Conservation (phyloP, 2,113 vertebrate species). For the Otus sunia region DNA sequence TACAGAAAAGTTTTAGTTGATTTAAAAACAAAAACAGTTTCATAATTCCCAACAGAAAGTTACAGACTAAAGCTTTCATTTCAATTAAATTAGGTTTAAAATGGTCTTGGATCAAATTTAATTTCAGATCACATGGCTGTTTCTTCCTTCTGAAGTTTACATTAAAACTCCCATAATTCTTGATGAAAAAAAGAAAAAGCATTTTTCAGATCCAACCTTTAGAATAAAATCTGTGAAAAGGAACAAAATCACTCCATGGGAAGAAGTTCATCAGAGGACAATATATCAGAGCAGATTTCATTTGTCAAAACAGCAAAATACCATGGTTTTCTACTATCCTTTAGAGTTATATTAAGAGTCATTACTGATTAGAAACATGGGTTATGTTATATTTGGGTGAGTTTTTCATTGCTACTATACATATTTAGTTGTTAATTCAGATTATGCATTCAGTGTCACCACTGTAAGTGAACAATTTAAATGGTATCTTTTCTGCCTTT, state of each 20-base stretch:
- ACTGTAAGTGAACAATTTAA: background rate
- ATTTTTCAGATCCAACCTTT: background rate
- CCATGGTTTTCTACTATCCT: background rate
- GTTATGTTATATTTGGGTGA: background rate
- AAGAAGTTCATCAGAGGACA: background rate
- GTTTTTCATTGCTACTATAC: background rate
- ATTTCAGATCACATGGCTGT: background rate
- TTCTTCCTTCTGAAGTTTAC: background rate
- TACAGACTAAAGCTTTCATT: background rate
- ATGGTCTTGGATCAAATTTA: background rate
- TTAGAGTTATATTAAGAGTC: background rate
- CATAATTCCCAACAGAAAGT: background rate
- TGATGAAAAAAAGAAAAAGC: background rate
- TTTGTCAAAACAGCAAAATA: background rate
- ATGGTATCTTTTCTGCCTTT: background rate
- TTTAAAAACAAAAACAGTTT: background rate
- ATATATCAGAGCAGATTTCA: background rate
- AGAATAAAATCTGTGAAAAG: background rate
- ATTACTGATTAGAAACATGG: background rate
- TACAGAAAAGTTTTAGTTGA: background rate
- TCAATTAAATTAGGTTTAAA: background rate
- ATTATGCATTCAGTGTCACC: background rate
- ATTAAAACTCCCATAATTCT: background rate
- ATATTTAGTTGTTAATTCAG: background rate
- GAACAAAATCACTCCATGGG: background rate